phyloP scores from a whole-genome alignment of 2,888 invertebrate genomes.

The Leuctra nigra region DNA sequence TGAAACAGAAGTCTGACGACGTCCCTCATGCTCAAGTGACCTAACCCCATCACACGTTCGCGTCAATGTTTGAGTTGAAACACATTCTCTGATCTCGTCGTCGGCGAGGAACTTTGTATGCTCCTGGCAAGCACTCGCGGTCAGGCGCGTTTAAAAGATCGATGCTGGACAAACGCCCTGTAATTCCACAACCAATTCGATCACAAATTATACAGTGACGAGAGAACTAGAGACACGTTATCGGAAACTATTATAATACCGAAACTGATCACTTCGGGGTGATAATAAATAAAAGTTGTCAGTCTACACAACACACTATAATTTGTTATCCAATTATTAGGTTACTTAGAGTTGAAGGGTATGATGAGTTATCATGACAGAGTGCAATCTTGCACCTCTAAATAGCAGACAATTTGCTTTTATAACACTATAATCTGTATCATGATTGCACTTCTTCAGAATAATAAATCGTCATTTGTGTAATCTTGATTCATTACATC shows the following conservation, averaged over 20 bases:
- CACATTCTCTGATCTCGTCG: not conserved
- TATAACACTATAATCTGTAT: no score
- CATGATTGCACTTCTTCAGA: no score
- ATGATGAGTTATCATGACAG: no score
- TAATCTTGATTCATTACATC: no score
- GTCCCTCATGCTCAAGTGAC: not conserved
- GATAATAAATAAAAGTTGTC: constrained; percentile 18
- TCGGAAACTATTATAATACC: constrained; percentile 15
- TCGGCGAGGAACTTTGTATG: constrained; percentile 1
- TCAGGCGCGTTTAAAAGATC: not conserved
- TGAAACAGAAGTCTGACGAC: not conserved
- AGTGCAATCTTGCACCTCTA: no score
- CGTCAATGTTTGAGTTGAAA: not conserved
- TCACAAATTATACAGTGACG: constrained; percentile 12
- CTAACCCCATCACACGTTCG: constrained; percentile 8
- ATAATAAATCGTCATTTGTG: no score
- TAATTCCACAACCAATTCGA: constrained; percentile 17
- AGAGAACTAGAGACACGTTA: constrained; percentile 9
- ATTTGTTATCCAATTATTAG: constrained; percentile 10
- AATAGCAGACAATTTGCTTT: no score
- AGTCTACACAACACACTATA: constrained; percentile 5
- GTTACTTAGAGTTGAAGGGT: no score
- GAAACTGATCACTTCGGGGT: constrained; percentile 14
- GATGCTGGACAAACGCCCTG: constrained; percentile 14
- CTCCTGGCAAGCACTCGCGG: constrained; percentile 1